Evolutionary conservation across 2,113 vertebrate genomes (phyloP), one percentile per base, ranked within the genome.

Genomic region (Nothoprocta pentlandii): DNA sequence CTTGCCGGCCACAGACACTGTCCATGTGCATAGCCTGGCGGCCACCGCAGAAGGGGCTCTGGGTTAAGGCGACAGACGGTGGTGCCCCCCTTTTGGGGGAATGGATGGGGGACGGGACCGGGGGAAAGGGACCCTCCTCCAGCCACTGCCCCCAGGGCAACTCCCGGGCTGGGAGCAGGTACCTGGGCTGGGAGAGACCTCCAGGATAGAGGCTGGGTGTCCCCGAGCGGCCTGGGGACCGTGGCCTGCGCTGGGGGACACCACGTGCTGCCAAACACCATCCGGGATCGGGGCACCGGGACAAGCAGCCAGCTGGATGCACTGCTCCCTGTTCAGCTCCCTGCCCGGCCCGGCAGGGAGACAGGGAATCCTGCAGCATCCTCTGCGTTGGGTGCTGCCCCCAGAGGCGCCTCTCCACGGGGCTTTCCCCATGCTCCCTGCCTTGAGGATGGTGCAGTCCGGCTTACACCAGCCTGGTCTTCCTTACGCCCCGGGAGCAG

Each of bases 51-150:
- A 93, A 83, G 0, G 15, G 96, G 92, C 88, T 97, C 93, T 91
- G 10, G 15, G 23, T 96, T 96, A 94, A 96, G 96, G 97, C 90
- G 84, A 95, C 80, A 89, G 84, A 91, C 3, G 90, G 93, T 85
- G 88, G 92, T 76, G 89, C 66, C 86, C 87, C 90, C 63, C 91
- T 36, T 58, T n/a, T 36, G 17, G 46, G 64, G 58, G 62, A 41
- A 64, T 23, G 85, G 58, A 11, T 2, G 3, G 58, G 54, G 80
- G 26, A 39, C 10, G n/a, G 34, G 42, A 26, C 19, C 2, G 14
- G 21, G 78, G 42, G n/a, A 49, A 70, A 61, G 44, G 28, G 76
- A 66, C 25, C 10, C 32, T 85, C 41, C 76, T 80, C 59, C 68
- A 92, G 71, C 36, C n/a, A 12, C 2, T 2, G 30, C 16, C 49